Evolutionary conservation across 2,113 vertebrate genomes (phyloP).

Genomic region (Motacilla alba): DNA sequence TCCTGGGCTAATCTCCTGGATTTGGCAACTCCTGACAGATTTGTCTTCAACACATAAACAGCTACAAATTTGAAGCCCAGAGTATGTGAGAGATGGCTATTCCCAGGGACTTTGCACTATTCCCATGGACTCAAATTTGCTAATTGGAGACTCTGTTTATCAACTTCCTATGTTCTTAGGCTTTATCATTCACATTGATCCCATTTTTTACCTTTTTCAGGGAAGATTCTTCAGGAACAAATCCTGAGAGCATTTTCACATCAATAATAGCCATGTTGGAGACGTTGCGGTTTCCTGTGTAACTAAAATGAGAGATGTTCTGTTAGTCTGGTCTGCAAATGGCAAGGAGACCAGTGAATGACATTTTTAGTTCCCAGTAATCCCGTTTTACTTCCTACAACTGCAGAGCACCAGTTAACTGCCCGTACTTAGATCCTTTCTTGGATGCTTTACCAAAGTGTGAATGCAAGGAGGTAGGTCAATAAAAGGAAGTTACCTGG

Average conservation of each 20-base stretch:
- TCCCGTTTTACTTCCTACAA: neutral
- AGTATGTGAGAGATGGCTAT: neutral
- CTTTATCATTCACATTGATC: neutral
- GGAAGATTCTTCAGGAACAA: slow-evolving; percentile 54
- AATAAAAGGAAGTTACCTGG: slow-evolving; percentile 55
- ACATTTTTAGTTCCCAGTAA: neutral
- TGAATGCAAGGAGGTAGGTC: neutral
- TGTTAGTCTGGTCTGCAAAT: neutral
- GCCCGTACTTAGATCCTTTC: neutral
- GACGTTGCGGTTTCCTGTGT: slow-evolving; percentile 30
- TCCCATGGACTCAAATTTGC: neutral
- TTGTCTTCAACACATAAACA: neutral
- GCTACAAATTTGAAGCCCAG: neutral
- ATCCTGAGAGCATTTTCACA: slow-evolving; percentile 76
- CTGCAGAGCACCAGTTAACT: neutral
- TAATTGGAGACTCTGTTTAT: neutral
- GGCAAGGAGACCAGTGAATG: neutral
- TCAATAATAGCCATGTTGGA: slow-evolving; percentile 72
- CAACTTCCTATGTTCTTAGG: neutral
- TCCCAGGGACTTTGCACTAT: neutral
- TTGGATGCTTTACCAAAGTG: neutral
- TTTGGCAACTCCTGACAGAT: neutral
- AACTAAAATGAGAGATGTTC: slow-evolving; percentile 43
- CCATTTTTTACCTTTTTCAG: slow-evolving; percentile 53
- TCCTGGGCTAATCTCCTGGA: neutral